A percentile compares a stretch with the other conserved stretches of the same genome.
phyloP scores from a whole-genome alignment of 2,113 vertebrate species.

The Ornithorhynchus anatinus region DNA sequence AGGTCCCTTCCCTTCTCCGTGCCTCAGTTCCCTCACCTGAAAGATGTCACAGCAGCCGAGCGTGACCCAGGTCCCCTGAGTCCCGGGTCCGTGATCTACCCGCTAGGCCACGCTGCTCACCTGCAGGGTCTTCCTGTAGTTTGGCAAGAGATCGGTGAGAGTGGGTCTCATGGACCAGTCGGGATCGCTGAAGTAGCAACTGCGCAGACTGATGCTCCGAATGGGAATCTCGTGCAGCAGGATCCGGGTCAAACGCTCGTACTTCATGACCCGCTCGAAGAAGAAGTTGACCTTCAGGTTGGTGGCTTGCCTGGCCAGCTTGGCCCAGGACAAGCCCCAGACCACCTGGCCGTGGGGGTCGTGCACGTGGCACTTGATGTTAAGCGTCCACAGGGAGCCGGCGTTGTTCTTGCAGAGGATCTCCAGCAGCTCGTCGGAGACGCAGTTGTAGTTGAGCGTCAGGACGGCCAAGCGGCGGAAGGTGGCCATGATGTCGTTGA shows the following conservation, averaged over 20 bases:
- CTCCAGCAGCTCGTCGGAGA: conserved; percentile 71
- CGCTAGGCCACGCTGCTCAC: conserved; percentile 27
- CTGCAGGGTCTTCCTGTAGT: conserved; percentile 64
- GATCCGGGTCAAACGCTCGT: conserved; percentile 62
- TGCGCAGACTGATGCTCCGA: conserved; percentile 66
- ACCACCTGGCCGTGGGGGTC: conserved; percentile 70
- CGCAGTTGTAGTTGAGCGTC: conserved; percentile 74
- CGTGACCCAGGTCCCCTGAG: background rate
- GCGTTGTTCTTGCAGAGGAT: conserved; percentile 46
- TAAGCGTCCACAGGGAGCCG: conserved; percentile 58
- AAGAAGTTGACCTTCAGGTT: conserved; percentile 68
- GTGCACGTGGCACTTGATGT: conserved; percentile 70
- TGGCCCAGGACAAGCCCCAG: conserved; percentile 69
- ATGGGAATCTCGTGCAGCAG: conserved; percentile 71
- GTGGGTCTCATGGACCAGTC: conserved; percentile 69
- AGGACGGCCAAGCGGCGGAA: conserved; percentile 61
- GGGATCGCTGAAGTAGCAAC: conserved; percentile 68
- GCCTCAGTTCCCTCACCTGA: background rate
- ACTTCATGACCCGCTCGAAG: conserved; percentile 69
- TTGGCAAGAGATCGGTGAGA: conserved; percentile 65
- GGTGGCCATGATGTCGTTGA: conserved; percentile 57
- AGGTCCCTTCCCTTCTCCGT: no score
- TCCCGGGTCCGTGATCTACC: background rate
- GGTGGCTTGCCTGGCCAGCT: conserved; percentile 56
- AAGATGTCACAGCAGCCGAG: background rate